These are phyloP conservation scores for Gila robusta DNA, from an alignment of 2,797 vertebrate species.

Conservation along the genomic window DNA sequence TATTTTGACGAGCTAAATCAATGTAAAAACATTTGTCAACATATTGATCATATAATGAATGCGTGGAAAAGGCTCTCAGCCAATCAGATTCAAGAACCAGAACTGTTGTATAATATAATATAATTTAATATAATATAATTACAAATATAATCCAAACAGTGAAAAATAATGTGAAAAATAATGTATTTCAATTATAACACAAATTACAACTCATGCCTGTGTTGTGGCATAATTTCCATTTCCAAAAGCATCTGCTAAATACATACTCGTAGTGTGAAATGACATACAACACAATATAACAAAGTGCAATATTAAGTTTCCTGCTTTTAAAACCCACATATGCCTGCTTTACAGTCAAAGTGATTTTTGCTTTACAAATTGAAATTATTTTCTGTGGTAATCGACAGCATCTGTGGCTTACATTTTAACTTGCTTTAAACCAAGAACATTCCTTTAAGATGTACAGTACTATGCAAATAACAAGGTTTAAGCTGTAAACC, in stretches of 20 bases:
- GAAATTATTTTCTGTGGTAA: too few relatives aligned
- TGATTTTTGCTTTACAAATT: not conserved
- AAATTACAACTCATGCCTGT: not conserved
- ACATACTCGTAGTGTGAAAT: not conserved
- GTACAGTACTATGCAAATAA: not conserved
- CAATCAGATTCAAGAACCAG: too few relatives aligned
- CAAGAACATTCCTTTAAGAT: not conserved
- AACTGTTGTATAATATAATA: too few relatives aligned
- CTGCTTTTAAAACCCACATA: not conserved
- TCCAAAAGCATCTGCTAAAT: not conserved
- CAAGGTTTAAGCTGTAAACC: not conserved
- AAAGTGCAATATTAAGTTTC: not conserved
- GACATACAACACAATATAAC: not conserved
- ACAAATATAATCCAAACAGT: not conserved
- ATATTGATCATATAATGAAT: too few relatives aligned
- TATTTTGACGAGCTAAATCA: too few relatives aligned
- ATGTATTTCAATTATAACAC: not conserved
- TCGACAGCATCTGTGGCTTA: not conserved
- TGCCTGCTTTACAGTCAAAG: not conserved
- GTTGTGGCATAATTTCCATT: not conserved
- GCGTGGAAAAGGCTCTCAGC: too few relatives aligned
- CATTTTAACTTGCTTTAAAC: not conserved
- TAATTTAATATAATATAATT: too few relatives aligned
- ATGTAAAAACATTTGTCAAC: too few relatives aligned
- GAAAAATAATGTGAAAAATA: not conserved